Base-by-base conservation (phyloP, 2,113 vertebrate genomes). In the Catharus bicknelli region DNA sequence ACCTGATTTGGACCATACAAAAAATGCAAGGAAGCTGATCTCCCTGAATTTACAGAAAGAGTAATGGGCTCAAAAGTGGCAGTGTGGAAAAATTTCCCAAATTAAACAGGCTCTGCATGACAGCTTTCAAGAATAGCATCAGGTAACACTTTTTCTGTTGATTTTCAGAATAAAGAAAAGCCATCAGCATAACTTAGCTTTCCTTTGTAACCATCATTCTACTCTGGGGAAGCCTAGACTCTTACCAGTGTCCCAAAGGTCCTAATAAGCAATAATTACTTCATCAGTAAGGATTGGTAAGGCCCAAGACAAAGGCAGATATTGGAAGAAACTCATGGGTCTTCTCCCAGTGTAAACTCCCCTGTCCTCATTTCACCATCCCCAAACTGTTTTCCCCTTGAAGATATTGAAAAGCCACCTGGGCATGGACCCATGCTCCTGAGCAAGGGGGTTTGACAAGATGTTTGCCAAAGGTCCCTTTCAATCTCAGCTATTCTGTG, bases 401-500 rank as follows among this genome's bases (percentile, higher is more conserved):
- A 12, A 47, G 2, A 13, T 27, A 22, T 3, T 63, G 22, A 80
- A 80, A 90, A 64, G 19, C 4, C 30, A 21, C 6, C 14, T 40
- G 14, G 9, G 27, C 10, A 10, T 1, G 1, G 12, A 1, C 16
- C 20, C 45, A 9, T n/a, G 5, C 15, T 13, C 30, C 40, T 29
- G 25, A 62, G 10, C 17, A 76, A 43, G 9, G 5, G 5, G 1
- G 0, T 9, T 54, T 84, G 22, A 61, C 10, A 34, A 51, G 11
- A 30, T 15, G 5, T 50, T 7, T 11, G 17, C 14, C 15, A 40
- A 16, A 58, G 7, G 5, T 18, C 20, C 13, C 20, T 72, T 76
- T 32, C 18, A 76, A 6, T 23, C 30, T 78, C 47, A 76, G 10
- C 43, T 43, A 6, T 30, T 80, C 45, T 47, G 3, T 32, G 23